Evolutionary conservation across 2,113 vertebrate species (phyloP), one percentile per base, ranked within the genome.

Genomic region (Pollachius pollachius): DNA sequence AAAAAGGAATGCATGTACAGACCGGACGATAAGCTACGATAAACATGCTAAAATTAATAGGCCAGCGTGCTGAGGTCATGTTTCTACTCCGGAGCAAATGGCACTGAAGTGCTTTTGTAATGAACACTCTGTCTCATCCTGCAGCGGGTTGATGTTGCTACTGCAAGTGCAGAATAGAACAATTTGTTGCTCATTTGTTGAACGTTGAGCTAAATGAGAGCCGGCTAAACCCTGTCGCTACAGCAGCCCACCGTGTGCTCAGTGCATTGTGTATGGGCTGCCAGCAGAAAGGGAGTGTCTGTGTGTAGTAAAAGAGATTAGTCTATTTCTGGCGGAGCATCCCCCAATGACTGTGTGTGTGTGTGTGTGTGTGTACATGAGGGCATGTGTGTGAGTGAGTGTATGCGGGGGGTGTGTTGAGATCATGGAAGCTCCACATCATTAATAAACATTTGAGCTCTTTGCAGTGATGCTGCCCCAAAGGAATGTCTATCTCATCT

Each of bases 381-480:
- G 62, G 30, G 62, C 27, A 15, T 58, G 54, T n/a, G 69, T 37
- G 62, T 19, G 62, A 16, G 59, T 62, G 41, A 16, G 58, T 59
- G 23, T 21, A 25, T 12, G 67, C 17, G 65, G 21, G 67, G 41
- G 52, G 15, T 61, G 21, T 9, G 64, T 57, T 72, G 68, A 83
- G 78, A 80, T 83, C 72, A 77, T 75, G 65, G 68, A 81, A 74
- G 70, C 72, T 78, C 52, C 58, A 69, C 70, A 71, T 82, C 77
- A 85, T 83, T 72, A 81, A 81, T 59, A 80, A 67, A 77, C 64
- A 79, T 80, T 72, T 79, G 67, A 80, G 73, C 72, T 82, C 68
- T 74, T 70, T 0, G 18, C 25, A 62, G 70, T 72, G 72, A 68
- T 41, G 61, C 64, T 68, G 65, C 16, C 77, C 76, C 66, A 73